Conservation (phyloP, 2,113 vertebrate species). For the Cynocephalus volans region DNA sequence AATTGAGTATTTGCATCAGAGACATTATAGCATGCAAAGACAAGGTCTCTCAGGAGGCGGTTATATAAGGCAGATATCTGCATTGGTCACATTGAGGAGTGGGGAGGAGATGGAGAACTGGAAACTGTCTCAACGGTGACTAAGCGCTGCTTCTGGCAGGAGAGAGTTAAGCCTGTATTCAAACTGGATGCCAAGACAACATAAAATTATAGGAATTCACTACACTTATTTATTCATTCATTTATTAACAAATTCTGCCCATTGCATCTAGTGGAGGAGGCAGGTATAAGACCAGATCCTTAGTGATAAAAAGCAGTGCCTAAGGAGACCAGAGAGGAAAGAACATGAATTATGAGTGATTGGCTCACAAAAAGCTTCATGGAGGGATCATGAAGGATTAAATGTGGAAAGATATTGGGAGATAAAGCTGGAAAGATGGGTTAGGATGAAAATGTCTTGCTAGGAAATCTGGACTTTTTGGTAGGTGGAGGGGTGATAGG, state of each 20-base stretch:
- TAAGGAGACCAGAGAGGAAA: neutral
- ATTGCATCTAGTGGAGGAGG: neutral
- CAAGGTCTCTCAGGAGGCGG: neutral
- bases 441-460: neutral
- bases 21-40: neutral
- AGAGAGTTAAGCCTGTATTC: neutral
- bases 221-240: neutral
- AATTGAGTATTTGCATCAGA: neutral
- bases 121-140: neutral
- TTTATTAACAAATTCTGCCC: neutral
- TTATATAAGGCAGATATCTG: neutral
- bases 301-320: neutral
- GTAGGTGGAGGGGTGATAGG: neutral
- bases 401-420: neutral
- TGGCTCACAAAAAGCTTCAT: neutral
- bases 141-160: neutral
- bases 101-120: neutral
- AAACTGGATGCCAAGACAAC: neutral
- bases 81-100: neutral
- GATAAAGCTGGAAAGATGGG: neutral
- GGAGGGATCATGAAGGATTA: neutral
- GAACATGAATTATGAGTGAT: neutral
- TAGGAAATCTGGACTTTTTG: conserved; percentile 5
- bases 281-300: neutral
- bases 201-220: neutral